phyloP scores from a whole-genome alignment of 2,888 invertebrate species.

The Zhengitettix transpicula region DNA sequence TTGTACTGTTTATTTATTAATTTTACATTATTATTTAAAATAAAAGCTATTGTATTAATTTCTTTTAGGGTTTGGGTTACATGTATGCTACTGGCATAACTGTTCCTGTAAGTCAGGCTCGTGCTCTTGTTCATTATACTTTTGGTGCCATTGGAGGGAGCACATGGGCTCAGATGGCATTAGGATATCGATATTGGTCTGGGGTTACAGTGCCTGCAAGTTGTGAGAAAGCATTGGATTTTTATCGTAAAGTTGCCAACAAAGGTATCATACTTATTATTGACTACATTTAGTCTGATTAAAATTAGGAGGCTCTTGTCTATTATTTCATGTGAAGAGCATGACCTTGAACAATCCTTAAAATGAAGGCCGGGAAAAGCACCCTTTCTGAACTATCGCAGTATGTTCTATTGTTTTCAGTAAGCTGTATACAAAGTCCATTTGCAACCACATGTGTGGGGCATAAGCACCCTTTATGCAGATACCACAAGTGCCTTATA shows the following conservation, averaged over 20 bases:
- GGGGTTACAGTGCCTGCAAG: constrained; percentile 77
- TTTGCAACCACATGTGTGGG: too few species aligned
- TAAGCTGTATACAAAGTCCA: too few species aligned
- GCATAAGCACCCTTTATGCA: too few species aligned
- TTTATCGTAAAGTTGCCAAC: constrained; percentile 80
- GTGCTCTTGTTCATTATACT: constrained; percentile 80
- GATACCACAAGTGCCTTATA: too few species aligned
- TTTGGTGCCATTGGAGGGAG: constrained; percentile 84
- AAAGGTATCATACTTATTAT: constrained; percentile 40
- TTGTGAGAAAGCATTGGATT: constrained; percentile 81
- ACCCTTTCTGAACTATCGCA: too few species aligned
- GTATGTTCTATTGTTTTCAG: too few species aligned
- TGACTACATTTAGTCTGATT: not conserved
- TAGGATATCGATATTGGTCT: constrained; percentile 87
- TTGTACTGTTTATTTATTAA: too few species aligned
- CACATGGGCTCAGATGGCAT: constrained; percentile 87
- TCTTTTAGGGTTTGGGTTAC: constrained; percentile 62
- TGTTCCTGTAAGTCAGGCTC: constrained; percentile 75
- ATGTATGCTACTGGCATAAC: constrained; percentile 72
- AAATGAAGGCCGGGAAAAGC: too few species aligned
- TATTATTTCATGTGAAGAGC: too few species aligned
- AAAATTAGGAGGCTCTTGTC: too few species aligned
- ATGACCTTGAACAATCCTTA: too few species aligned
- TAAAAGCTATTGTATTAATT: not conserved
- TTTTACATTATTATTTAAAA: too few species aligned